Conservation (phyloP, 2,113 vertebrate genomes). For the Heterotilapia buettikoferi region DNA sequence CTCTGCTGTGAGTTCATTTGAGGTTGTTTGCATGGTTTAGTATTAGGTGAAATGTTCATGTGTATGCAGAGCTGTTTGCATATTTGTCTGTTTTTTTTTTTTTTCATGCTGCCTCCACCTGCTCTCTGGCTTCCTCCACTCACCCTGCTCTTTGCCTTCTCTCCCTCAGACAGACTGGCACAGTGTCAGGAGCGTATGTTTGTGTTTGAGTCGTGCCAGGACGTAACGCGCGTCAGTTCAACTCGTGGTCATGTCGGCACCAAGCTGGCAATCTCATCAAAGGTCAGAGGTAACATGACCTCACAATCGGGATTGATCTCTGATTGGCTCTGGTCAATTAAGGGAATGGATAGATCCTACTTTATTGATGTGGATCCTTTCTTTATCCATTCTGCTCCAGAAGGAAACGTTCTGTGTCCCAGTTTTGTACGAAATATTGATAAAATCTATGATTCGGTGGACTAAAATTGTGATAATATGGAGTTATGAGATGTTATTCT, state of each 20-base stretch:
- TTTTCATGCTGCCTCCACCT: background rate
- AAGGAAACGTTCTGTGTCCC: conserved; percentile 26
- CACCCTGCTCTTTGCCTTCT: conserved; percentile 41
- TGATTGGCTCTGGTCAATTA: conserved; percentile 33
- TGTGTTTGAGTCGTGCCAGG: conserved; percentile 71
- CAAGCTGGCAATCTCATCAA: conserved; percentile 42
- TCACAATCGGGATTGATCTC: conserved; percentile 19
- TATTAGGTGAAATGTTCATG: background rate
- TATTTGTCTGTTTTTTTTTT: background rate
- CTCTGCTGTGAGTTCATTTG: background rate
- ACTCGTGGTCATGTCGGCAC: conserved; percentile 18
- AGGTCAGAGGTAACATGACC: conserved; percentile 65
- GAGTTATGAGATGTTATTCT: background rate
- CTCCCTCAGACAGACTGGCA: conserved; percentile 61
- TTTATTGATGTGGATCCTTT: conserved; percentile 1
- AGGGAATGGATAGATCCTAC: conserved; percentile 47
- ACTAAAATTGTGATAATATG: background rate
- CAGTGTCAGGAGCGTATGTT: conserved; percentile 60
- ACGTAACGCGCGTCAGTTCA: conserved; percentile 33
- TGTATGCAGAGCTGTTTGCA: background rate
- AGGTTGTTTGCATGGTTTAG: background rate
- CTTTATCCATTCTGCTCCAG: conserved; percentile 39
- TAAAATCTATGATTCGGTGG: background rate
- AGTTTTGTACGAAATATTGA: background rate
- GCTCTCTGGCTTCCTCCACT: background rate